These are phyloP conservation scores for Hippocampus abdominalis DNA, from an alignment of 2,113 vertebrate genomes.

Conservation along the genomic window DNA sequence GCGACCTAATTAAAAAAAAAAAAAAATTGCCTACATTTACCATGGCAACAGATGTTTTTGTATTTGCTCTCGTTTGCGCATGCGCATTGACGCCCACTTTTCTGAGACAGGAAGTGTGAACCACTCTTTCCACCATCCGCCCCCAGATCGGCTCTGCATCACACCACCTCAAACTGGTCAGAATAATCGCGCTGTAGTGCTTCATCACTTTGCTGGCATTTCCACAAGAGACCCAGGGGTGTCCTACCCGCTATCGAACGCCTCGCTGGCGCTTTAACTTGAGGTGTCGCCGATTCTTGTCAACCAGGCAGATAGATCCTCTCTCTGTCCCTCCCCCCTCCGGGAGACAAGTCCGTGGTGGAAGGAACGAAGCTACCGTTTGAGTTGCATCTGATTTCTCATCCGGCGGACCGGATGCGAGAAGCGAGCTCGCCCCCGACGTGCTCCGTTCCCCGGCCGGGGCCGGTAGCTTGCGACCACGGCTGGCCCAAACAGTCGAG, in stretches of 20 bases:
- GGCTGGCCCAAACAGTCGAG: slow-evolving; percentile 30
- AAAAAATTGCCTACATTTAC: background rate
- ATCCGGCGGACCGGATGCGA: slow-evolving; percentile 35
- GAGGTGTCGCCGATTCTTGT: slow-evolving; percentile 33
- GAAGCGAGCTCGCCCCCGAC: slow-evolving; percentile 31
- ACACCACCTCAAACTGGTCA: background rate
- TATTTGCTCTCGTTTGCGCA: slow-evolving; percentile 21
- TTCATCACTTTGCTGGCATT: background rate
- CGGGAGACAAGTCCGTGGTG: slow-evolving; percentile 65
- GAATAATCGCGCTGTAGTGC: background rate
- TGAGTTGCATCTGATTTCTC: slow-evolving; percentile 31
- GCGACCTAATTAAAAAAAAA: background rate
- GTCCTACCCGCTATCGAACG: slow-evolving; percentile 1
- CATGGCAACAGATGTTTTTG: slow-evolving; percentile 36
- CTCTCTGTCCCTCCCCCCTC: slow-evolving; percentile 52
- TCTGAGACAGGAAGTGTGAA: slow-evolving; percentile 54
- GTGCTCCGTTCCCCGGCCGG: slow-evolving; percentile 26
- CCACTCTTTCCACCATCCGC: slow-evolving; percentile 45
- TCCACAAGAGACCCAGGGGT: background rate
- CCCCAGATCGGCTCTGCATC: background rate
- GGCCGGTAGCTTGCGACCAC: slow-evolving; percentile 27
- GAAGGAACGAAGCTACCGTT: background rate
- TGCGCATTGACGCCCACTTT: slow-evolving; percentile 35
- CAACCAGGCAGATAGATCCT: slow-evolving; percentile 30
- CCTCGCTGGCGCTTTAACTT: slow-evolving; percentile 56